These are phyloP conservation scores for Sarcophaga caerulescens DNA, from an alignment of 2,888 invertebrate genomes.

Conservation along the genomic window DNA sequence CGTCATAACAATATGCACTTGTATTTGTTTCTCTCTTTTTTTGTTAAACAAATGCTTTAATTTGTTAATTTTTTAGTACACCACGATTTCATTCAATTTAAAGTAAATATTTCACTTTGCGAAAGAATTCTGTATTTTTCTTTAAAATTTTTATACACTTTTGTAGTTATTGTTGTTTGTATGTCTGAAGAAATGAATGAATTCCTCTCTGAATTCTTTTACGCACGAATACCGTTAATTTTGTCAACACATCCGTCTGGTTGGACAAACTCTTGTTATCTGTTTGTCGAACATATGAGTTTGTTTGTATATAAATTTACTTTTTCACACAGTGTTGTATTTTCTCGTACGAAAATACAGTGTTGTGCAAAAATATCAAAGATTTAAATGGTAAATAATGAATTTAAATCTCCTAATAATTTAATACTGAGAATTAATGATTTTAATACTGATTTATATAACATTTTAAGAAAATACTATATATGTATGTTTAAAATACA, in stretches of 20 bases:
- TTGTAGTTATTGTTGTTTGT: not conserved
- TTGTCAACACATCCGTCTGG: slow-evolving; percentile 56
- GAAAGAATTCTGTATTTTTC: slow-evolving; percentile 22
- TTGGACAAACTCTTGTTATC: slow-evolving; percentile 62
- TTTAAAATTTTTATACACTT: slow-evolving; percentile 26
- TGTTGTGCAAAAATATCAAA: not conserved
- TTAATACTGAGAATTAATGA: too few species aligned
- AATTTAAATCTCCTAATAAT: too few species aligned
- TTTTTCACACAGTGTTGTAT: slow-evolving; percentile 25
- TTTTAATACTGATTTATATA: too few species aligned
- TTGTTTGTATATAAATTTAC: slow-evolving; percentile 47
- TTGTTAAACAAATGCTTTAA: not conserved
- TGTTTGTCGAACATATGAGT: slow-evolving; percentile 59
- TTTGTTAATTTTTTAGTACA: not conserved
- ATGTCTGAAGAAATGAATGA: not conserved
- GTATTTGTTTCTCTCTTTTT: slow-evolving; percentile 1
- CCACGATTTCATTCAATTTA: too few species aligned
- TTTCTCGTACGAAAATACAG: slow-evolving; percentile 4
- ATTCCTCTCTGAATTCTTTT: slow-evolving; percentile 26
- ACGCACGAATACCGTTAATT: slow-evolving; percentile 59
- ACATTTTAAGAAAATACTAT: too few species aligned
- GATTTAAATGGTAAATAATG: not conserved
- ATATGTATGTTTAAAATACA: too few species aligned
- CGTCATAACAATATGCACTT: slow-evolving; percentile 45
- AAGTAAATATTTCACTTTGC: slow-evolving; percentile 3